Evolutionary conservation across 2,888 invertebrate genomes (phyloP).

Genomic region (Macrophya alboannulata): DNA sequence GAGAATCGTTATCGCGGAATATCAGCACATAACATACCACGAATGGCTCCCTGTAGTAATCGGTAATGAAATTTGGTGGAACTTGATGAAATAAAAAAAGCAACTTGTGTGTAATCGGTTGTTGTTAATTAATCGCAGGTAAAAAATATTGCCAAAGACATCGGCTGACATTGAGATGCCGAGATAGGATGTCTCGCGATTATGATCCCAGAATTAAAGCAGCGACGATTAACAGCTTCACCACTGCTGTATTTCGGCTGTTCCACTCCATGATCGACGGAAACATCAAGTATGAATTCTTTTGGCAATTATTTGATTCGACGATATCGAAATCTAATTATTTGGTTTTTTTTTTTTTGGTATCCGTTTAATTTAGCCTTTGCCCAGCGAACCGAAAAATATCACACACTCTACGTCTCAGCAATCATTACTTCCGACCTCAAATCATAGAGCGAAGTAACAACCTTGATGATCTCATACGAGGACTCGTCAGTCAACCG

Average conservation of each 20-base stretch:
- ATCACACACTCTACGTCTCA: slow-evolving; percentile 77
- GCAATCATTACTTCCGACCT: slow-evolving; percentile 83
- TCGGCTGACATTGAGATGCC: not conserved
- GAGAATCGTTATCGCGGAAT: slow-evolving; percentile 82
- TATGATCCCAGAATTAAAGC: slow-evolving; percentile 83
- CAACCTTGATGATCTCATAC: slow-evolving; percentile 82
- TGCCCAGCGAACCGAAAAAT: slow-evolving; percentile 54
- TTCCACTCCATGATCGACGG: slow-evolving; percentile 85
- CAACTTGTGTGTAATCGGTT: not conserved
- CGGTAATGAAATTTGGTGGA: slow-evolving; percentile 76
- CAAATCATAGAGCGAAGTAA: slow-evolving; percentile 80
- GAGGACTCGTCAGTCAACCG: slow-evolving; percentile 83
- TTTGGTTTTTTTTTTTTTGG: not conserved
- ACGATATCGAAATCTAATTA: not conserved
- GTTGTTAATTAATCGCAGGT: slow-evolving; percentile 47
- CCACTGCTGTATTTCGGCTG: slow-evolving; percentile 85
- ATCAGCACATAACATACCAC: slow-evolving; percentile 84
- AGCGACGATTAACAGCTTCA: slow-evolving; percentile 84
- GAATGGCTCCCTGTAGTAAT: slow-evolving; percentile 83
- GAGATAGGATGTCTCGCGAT: slow-evolving; percentile 67
- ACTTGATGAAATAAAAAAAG: not conserved
- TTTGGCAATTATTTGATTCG: slow-evolving; percentile 55
- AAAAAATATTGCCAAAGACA: slow-evolving; percentile 54
- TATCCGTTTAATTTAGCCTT: slow-evolving; percentile 49
- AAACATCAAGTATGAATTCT: slow-evolving; percentile 69